A percentile compares a stretch with the other conserved stretches of the same genome.
Evolutionary conservation across 2,888 invertebrate genomes (phyloP).

Genomic region (Diachrysia chrysitis): DNA sequence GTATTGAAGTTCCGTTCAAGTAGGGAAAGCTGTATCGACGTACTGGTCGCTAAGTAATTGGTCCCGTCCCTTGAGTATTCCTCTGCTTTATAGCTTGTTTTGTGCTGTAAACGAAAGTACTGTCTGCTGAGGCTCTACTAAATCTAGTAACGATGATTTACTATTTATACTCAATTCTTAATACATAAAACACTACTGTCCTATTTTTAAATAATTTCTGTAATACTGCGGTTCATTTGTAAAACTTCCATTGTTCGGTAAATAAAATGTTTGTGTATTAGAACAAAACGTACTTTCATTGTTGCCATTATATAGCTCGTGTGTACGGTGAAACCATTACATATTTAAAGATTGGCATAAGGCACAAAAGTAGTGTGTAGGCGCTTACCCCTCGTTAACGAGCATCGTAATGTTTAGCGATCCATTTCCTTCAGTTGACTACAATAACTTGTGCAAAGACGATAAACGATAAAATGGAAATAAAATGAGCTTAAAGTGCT

Average conservation of each 20-base stretch:
- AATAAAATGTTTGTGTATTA: conserved; percentile 3
- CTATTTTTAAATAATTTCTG: neutral
- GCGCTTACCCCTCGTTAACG: conserved; percentile 33
- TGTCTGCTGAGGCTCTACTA: conserved; percentile 71
- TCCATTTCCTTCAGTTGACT: conserved; percentile 35
- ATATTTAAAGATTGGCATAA: conserved; percentile 30
- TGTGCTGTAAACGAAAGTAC: conserved; percentile 72
- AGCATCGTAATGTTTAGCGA: conserved; percentile 34
- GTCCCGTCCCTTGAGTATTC: conserved; percentile 73
- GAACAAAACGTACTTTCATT: neutral
- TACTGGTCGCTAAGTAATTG: conserved; percentile 83
- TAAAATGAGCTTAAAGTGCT: conserved; percentile 40
- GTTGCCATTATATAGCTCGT: neutral
- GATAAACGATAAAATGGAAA: conserved; percentile 47
- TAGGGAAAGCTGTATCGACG: conserved; percentile 72
- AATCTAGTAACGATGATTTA: conserved; percentile 48
- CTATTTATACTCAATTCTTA: neutral
- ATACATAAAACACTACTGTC: neutral
- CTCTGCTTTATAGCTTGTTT: conserved; percentile 68
- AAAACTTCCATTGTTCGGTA: neutral
- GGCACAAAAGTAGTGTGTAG: conserved; percentile 22
- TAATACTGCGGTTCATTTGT: neutral
- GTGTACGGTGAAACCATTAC: conserved; percentile 9
- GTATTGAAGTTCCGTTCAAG: conserved; percentile 46
- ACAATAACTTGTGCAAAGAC: conserved; percentile 38